Evolutionary conservation across 2,888 invertebrate genomes (phyloP).

Genomic region (Bruchidius siliquastri): DNA sequence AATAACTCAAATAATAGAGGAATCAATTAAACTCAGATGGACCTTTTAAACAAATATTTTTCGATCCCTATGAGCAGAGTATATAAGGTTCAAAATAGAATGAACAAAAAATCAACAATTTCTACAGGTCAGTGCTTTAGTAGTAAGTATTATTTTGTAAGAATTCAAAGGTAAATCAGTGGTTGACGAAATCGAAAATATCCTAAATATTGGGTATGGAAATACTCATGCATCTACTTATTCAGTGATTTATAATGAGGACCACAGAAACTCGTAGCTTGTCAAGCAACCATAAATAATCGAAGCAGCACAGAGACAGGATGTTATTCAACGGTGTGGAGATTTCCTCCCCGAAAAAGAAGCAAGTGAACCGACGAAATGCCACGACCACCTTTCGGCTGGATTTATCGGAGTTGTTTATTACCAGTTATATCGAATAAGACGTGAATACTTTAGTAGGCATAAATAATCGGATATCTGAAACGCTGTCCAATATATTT

Average conservation of each 20-base stretch:
- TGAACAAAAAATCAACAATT: no score
- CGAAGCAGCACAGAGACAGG: neutral
- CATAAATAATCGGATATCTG: slow-evolving; percentile 28
- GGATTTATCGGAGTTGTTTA: slow-evolving; percentile 32
- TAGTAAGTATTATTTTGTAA: no score
- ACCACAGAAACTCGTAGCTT: neutral
- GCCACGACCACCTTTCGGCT: slow-evolving; percentile 1
- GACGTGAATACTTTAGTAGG: slow-evolving; percentile 32
- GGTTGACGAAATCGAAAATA: no score
- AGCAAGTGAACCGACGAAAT: neutral
- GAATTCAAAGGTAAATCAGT: no score
- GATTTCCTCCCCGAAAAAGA: neutral
- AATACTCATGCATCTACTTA: neutral
- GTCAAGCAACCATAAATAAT: neutral
- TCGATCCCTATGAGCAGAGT: no score
- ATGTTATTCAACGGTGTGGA: neutral
- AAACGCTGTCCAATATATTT: slow-evolving; percentile 27
- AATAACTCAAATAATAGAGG: no score
- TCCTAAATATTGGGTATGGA: no score
- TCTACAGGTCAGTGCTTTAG: no score
- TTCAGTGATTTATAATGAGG: neutral
- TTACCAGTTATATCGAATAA: slow-evolving; percentile 24
- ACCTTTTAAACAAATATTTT: no score
- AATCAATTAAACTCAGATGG: no score
- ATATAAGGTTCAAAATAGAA: no score